Percentiles rank a stretch among this genome's conserved stretches.
phyloP scores from a whole-genome alignment of 2,113 vertebrate species.

The Phoxinus phoxinus region DNA sequence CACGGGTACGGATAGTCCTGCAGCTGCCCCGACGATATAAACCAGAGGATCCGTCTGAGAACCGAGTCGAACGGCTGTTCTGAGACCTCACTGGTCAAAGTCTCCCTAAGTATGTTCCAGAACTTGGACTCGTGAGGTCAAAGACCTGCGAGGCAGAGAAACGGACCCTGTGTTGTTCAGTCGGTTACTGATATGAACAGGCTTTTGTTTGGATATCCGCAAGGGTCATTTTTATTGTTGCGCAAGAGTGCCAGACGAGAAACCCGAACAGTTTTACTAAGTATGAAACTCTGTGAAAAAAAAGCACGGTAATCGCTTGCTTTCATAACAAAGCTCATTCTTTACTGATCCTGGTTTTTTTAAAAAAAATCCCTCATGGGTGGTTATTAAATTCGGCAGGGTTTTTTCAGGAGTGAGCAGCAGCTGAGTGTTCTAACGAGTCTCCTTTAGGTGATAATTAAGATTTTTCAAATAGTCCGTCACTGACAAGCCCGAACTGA shows the following conservation, averaged over 20 bases:
- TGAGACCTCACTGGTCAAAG: not conserved
- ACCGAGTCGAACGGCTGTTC: not conserved
- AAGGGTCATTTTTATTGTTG: constrained; percentile 42
- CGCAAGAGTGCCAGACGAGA: constrained; percentile 26
- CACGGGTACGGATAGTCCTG: not conserved
- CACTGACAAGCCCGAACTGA: constrained; percentile 28
- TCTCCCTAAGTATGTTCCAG: constrained; percentile 33
- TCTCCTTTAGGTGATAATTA: constrained; percentile 44
- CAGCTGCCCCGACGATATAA: constrained; percentile 20
- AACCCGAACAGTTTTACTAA: constrained; percentile 9
- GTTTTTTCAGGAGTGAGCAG: not conserved
- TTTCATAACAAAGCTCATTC: constrained; percentile 29
- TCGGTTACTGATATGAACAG: constrained; percentile 43
- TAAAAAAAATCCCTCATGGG: not conserved
- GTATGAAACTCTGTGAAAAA: constrained; percentile 3
- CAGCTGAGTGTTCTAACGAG: constrained; percentile 17
- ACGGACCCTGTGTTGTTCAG: constrained; percentile 12
- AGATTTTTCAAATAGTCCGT: constrained; percentile 40
- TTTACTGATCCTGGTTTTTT: not conserved
- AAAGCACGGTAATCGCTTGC: not conserved
- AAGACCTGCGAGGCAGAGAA: constrained; percentile 34
- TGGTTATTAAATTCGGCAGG: constrained; percentile 1
- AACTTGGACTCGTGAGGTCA: constrained; percentile 25
- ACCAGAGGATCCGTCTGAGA: constrained; percentile 24
- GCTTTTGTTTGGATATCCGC: constrained; percentile 36